These are phyloP conservation scores for Lacanobia oleracea DNA, from an alignment of 2,888 invertebrate genomes.

Conservation along the genomic window DNA sequence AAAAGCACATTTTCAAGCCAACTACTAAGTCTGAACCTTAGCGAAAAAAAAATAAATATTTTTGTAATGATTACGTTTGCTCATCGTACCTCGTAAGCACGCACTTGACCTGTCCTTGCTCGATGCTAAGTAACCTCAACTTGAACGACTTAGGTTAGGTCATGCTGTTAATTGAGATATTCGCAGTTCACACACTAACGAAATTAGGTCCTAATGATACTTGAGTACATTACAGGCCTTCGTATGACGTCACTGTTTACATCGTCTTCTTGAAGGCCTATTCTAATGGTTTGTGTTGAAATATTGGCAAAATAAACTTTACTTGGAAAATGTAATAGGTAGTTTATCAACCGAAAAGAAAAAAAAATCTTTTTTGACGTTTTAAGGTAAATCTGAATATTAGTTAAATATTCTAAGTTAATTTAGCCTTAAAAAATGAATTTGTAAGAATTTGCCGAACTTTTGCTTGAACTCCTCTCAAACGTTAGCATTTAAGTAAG, in stretches of 20 bases:
- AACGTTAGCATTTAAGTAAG: no score
- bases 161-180: conserved; percentile 27
- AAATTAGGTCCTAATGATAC: conserved; percentile 30
- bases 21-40: not conserved
- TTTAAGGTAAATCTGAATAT: no score
- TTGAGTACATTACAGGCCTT: conserved; percentile 13
- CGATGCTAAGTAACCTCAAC: conserved; percentile 58
- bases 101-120: conserved; percentile 48
- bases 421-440: no score
- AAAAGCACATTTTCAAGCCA: not conserved
- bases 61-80: conserved; percentile 6
- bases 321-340: not conserved
- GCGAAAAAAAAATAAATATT: not conserved
- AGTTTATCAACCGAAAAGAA: no score
- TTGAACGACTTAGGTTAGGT: conserved; percentile 45
- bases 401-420: no score
- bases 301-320: conserved; percentile 1
- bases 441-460: no score
- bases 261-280: conserved; percentile 1
- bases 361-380: no score
- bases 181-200: conserved; percentile 18
- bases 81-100: conserved; percentile 13
- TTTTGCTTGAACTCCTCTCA: no score
- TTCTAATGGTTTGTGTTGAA: not conserved
- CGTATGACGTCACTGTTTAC: conserved; percentile 22